phyloP scores from a whole-genome alignment of 1,140 invertebrate genomes.

The Halictus rubicundus region DNA sequence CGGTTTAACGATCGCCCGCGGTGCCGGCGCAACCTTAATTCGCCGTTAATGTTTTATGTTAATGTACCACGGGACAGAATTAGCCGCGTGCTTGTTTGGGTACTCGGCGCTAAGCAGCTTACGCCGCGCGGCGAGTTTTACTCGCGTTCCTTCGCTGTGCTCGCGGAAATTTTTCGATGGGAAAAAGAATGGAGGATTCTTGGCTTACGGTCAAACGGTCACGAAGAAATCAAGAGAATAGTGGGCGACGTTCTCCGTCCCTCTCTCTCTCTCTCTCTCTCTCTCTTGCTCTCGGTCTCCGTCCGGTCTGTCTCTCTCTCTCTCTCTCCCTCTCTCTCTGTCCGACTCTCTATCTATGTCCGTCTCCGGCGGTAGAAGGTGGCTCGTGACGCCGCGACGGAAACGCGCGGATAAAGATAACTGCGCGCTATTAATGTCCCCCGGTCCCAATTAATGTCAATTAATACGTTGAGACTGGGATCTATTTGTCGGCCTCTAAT shows the following conservation, averaged over 20 bases:
- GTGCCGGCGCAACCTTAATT: conserved; percentile 49
- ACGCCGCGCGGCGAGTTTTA: conserved; percentile 29
- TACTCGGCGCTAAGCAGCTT: conserved; percentile 58
- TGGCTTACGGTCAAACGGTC: too few species aligned
- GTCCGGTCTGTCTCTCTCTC: too few species aligned
- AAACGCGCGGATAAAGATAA: conserved; percentile 47
- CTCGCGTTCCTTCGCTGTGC: conserved; percentile 9
- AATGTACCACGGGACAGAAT: conserved; percentile 57
- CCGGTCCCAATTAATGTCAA: conserved; percentile 54
- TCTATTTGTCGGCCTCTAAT: conserved; percentile 37
- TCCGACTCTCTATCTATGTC: too few species aligned
- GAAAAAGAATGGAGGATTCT: background rate
- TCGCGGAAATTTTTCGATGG: conserved; percentile 17
- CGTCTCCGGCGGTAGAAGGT: background rate
- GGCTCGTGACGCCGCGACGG: conserved; percentile 8
- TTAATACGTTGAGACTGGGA: conserved; percentile 45
- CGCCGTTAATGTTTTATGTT: conserved; percentile 59
- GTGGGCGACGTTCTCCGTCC: too few species aligned
- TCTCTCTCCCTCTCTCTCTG: too few species aligned
- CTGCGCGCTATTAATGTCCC: conserved; percentile 41
- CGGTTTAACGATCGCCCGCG: conserved; percentile 8
- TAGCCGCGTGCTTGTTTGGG: conserved; percentile 54
- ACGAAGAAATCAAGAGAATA: too few species aligned
- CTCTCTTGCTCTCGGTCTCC: too few species aligned
- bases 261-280: too few species aligned